phyloP scores from a whole-genome alignment of 2,888 invertebrate species.

The Falcaria lacertinaria region DNA sequence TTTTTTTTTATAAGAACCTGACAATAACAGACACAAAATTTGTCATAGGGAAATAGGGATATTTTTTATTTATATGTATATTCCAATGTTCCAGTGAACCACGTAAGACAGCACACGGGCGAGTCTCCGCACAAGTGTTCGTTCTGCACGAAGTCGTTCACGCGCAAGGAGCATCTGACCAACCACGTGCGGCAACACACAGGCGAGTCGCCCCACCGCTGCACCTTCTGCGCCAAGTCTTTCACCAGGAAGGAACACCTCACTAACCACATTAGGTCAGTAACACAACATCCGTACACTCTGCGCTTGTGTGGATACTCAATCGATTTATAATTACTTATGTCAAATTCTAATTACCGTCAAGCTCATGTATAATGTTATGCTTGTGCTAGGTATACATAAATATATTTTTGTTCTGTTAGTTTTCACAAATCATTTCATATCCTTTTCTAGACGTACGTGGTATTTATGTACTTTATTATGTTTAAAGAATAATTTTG shows the following conservation, averaged over 20 bases:
- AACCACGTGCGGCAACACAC: conserved; percentile 93
- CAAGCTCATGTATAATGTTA: too few species aligned
- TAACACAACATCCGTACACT: not conserved
- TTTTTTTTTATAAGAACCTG: conserved; percentile 9
- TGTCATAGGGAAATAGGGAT: too few species aligned
- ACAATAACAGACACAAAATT: too few species aligned
- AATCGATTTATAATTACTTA: not conserved
- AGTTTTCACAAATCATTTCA: too few species aligned
- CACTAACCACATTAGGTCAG: conserved; percentile 88
- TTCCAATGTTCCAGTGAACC: conserved; percentile 72
- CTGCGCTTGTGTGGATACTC: not conserved
- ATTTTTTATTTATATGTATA: too few species aligned
- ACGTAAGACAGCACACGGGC: conserved; percentile 86
- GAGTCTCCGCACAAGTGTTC: conserved; percentile 89
- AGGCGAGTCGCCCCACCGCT: conserved; percentile 92
- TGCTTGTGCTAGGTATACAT: too few species aligned
- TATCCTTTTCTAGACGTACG: too few species aligned
- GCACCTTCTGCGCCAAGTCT: conserved; percentile 90
- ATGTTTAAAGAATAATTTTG: too few species aligned
- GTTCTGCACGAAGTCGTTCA: conserved; percentile 88
- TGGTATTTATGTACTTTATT: too few species aligned
- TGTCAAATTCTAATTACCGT: too few species aligned
- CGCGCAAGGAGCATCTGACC: conserved; percentile 89
- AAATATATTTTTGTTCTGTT: too few species aligned
- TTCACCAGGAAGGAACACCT: conserved; percentile 93